Evolutionary conservation across 2,113 vertebrate genomes (phyloP).

Genomic region (Eurypyga helias): DNA sequence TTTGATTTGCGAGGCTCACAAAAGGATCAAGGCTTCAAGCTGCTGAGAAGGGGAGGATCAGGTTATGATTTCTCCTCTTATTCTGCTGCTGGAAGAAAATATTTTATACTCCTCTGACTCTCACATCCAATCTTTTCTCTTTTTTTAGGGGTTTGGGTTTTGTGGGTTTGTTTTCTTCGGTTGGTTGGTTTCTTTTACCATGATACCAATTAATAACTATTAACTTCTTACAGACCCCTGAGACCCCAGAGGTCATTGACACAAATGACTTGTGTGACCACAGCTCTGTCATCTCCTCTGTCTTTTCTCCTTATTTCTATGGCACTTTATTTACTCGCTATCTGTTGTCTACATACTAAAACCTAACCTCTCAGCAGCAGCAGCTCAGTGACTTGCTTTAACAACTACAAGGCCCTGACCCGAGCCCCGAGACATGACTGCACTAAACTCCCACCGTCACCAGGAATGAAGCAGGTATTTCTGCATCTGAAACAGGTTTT

Average conservation of each 20-base stretch:
- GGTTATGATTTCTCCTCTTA: neutral
- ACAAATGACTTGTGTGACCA: neutral
- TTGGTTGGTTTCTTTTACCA: no score
- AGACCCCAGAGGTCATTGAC: neutral
- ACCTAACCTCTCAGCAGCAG: neutral
- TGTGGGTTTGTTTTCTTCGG: no score
- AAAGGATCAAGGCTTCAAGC: neutral
- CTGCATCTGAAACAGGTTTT: neutral
- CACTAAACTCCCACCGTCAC: neutral
- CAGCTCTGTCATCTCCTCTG: neutral
- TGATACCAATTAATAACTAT: neutral
- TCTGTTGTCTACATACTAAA: neutral
- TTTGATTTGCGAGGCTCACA: neutral
- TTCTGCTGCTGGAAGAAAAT: neutral
- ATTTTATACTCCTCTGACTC: neutral
- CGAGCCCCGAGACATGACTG: neutral
- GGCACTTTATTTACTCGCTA: neutral
- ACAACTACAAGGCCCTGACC: neutral
- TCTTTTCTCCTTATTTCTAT: neutral
- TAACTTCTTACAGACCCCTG: neutral
- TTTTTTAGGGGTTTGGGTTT: no score
- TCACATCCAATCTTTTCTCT: neutral
- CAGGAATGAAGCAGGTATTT: neutral
- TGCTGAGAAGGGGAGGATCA: neutral
- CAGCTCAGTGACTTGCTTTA: neutral